Percentiles rank a stretch among this genome's conserved stretches.
Conservation (phyloP, 2,888 invertebrate species). For the Tolmerus cingulatus region DNA sequence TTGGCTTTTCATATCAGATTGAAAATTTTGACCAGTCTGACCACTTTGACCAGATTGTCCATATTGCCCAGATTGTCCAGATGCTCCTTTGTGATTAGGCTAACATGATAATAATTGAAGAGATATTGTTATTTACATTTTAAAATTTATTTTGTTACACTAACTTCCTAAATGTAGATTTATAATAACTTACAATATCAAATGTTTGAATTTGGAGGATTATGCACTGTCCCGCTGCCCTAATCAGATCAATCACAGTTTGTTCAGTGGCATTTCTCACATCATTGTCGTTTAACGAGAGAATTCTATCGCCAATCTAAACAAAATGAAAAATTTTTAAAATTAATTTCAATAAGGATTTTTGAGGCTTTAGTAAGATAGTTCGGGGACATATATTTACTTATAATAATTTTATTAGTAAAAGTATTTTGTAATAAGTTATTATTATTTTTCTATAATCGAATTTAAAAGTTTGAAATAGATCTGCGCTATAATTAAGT, state of each 20-base stretch:
- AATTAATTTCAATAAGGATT: no score
- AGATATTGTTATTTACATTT: not conserved
- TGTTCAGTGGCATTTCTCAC: slow-evolving; percentile 92
- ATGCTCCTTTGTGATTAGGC: not conserved
- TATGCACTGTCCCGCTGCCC: slow-evolving; percentile 88
- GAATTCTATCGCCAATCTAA: slow-evolving; percentile 61
- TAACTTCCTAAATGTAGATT: not conserved
- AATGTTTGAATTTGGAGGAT: slow-evolving; percentile 86
- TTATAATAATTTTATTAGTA: no score
- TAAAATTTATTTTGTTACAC: not conserved
- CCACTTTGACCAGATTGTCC: not conserved
- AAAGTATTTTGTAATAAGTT: no score
- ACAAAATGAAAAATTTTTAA: not conserved
- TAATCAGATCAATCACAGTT: slow-evolving; percentile 92
- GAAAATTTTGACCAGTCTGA: not conserved
- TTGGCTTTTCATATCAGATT: not conserved
- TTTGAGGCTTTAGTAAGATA: no score
- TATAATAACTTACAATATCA: slow-evolving; percentile 53
- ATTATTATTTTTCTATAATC: no score
- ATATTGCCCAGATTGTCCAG: not conserved
- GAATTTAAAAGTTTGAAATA: no score
- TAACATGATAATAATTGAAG: not conserved
- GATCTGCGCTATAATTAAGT: no score
- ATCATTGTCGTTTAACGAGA: slow-evolving; percentile 89
- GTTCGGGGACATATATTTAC: no score